Percentiles rank a stretch among this genome's conserved stretches.
Conservation (phyloP, 2,797 vertebrate genomes). For the Perdix hodgsoniae region DNA sequence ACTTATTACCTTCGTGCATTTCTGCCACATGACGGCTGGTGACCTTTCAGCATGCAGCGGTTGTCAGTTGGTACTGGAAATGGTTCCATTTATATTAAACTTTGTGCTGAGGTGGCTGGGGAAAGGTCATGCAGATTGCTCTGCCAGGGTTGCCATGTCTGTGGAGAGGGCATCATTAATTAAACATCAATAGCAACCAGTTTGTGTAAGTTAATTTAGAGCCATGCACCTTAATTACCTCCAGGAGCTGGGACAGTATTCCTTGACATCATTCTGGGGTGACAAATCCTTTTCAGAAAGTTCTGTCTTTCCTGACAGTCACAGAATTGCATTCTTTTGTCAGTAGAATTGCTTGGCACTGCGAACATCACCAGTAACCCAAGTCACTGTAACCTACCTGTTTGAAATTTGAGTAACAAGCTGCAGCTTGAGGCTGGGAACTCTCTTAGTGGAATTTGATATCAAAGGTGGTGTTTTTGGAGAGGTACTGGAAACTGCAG, state of each 20-base stretch:
- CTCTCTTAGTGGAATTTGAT: neutral
- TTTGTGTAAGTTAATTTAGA: neutral
- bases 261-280: neutral
- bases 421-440: neutral
- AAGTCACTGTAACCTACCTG: neutral
- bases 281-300: neutral
- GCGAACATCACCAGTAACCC: neutral
- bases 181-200: neutral
- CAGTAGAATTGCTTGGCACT: neutral
- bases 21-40: rapidly evolving
- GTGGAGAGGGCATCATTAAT: neutral
- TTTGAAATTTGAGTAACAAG: neutral
- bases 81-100: neutral
- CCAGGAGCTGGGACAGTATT: neutral
- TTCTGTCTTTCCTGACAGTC: neutral
- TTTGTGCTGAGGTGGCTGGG: neutral
- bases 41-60: neutral
- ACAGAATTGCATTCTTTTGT: rapidly evolving
- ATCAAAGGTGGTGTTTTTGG: neutral
- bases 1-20: neutral
- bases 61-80: neutral
- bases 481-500: neutral
- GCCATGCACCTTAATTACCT: neutral
- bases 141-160: neutral
- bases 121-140: neutral